Evolutionary conservation across 2,113 vertebrate genomes (phyloP).

Genomic region (Narcine bancroftii): DNA sequence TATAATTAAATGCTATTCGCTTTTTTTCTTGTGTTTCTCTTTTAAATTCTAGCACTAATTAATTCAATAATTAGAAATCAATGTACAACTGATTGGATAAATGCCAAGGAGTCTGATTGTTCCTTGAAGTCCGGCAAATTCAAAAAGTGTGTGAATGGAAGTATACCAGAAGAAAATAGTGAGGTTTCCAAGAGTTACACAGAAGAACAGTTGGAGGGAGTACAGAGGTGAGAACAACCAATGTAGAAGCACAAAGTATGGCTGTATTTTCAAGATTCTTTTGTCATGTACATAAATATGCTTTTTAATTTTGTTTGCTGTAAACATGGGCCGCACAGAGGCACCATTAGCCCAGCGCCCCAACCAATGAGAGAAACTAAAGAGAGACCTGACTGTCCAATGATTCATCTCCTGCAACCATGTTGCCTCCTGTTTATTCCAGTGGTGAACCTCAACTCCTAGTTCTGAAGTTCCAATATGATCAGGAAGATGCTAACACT

Average conservation of each 20-base stretch:
- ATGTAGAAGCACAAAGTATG: not conserved
- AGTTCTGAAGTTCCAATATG: too few species aligned
- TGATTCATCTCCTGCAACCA: too few species aligned
- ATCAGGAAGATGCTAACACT: too few species aligned
- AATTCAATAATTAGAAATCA: constrained; percentile 72
- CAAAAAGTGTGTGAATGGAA: constrained; percentile 57
- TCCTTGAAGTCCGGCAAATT: constrained; percentile 52
- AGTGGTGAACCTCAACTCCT: too few species aligned
- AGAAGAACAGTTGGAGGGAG: constrained; percentile 78
- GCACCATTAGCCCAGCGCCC: too few species aligned
- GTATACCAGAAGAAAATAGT: constrained; percentile 40
- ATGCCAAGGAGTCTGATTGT: constrained; percentile 48
- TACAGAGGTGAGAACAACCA: constrained; percentile 64
- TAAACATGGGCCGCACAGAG: too few species aligned
- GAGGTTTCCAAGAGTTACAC: constrained; percentile 67
- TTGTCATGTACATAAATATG: too few species aligned
- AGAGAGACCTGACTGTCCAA: too few species aligned
- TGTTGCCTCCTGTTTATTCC: too few species aligned
- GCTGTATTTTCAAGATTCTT: too few species aligned
- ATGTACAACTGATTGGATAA: constrained; percentile 50
- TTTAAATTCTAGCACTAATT: constrained; percentile 63
- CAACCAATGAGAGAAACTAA: too few species aligned
- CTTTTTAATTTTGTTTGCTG: too few species aligned
- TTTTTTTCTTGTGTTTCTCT: not conserved
- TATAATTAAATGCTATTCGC: not conserved